These are phyloP conservation scores for Ylistrum balloti DNA, from an alignment of 1,140 invertebrate species.

Conservation along the genomic window DNA sequence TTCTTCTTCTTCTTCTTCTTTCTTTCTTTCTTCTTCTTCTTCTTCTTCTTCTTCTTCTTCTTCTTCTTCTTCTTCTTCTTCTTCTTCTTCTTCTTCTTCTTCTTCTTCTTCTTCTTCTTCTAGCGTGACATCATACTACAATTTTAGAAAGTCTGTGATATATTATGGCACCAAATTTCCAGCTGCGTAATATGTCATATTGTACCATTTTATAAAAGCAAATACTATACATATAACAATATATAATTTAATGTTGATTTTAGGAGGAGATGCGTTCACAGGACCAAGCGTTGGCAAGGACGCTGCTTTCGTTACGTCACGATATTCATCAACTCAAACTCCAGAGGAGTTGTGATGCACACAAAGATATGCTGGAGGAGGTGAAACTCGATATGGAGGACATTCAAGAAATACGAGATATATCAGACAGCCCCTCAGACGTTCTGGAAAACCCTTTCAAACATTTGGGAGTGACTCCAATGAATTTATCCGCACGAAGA, in stretches of 20 bases:
- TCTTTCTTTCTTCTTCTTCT: too few relatives aligned
- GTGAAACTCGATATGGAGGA: constrained; percentile 78
- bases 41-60: too few relatives aligned
- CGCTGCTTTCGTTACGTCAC: constrained; percentile 74
- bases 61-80: too few relatives aligned
- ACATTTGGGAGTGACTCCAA: constrained; percentile 77
- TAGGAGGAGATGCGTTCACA: constrained; percentile 77
- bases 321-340: constrained; percentile 78
- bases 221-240: too few relatives aligned
- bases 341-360: constrained; percentile 73
- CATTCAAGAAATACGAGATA: constrained; percentile 69
- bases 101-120: too few relatives aligned
- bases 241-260: constrained; percentile 47
- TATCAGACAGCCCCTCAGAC: constrained; percentile 74
- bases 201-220: too few relatives aligned
- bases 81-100: too few relatives aligned
- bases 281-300: constrained; percentile 76
- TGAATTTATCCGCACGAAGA: constrained; percentile 76
- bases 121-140: too few relatives aligned
- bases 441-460: constrained; percentile 72
- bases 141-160: too few relatives aligned
- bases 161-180: too few relatives aligned
- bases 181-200: too few relatives aligned
- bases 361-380: constrained; percentile 78
- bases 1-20: too few relatives aligned